phyloP scores from a whole-genome alignment of 1,140 invertebrate species.

The Drosophila triauraria region DNA sequence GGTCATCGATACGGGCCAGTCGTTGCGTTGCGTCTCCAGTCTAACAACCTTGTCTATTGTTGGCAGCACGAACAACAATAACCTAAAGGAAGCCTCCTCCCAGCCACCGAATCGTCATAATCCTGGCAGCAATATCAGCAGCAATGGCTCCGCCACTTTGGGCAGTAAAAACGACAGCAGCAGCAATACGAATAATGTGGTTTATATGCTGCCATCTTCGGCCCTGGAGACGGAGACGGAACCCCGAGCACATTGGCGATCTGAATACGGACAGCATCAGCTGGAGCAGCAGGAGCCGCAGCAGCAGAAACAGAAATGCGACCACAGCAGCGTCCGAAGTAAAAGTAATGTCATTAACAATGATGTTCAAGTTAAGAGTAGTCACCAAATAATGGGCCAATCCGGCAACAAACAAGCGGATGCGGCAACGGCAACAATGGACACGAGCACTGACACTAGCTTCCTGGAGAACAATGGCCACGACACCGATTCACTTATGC shows the following conservation, averaged over 20 bases:
- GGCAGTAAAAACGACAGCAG: constrained; percentile 17
- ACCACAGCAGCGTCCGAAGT: constrained; percentile 32
- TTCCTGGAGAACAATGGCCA: constrained; percentile 44
- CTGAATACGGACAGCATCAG: constrained; percentile 60
- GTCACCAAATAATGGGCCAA: constrained; percentile 49
- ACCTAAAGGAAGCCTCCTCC: constrained; percentile 57
- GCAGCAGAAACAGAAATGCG: constrained; percentile 24
- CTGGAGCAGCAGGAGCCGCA: constrained; percentile 49
- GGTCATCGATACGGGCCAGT: constrained; percentile 87
- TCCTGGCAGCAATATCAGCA: constrained; percentile 35
- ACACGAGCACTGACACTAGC: constrained; percentile 12
- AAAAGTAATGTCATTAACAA: constrained; percentile 43
- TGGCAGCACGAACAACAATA: constrained; percentile 58
- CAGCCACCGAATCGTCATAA: constrained; percentile 44
- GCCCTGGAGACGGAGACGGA: constrained; percentile 50
- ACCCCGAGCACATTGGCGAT: constrained; percentile 47
- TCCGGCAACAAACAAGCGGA: constrained; percentile 47
- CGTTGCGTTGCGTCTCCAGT: constrained; percentile 76
- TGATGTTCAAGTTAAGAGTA: constrained; percentile 63
- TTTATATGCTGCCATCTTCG: constrained; percentile 52
- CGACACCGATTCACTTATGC: constrained; percentile 38
- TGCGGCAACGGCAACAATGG: background rate
- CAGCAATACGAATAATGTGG: constrained; percentile 37
- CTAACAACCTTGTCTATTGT: constrained; percentile 48
- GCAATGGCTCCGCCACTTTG: constrained; percentile 24